Evolutionary conservation across 2,888 invertebrate species (phyloP), one percentile per base, ranked within the genome.

Genomic region (Thera britannica): DNA sequence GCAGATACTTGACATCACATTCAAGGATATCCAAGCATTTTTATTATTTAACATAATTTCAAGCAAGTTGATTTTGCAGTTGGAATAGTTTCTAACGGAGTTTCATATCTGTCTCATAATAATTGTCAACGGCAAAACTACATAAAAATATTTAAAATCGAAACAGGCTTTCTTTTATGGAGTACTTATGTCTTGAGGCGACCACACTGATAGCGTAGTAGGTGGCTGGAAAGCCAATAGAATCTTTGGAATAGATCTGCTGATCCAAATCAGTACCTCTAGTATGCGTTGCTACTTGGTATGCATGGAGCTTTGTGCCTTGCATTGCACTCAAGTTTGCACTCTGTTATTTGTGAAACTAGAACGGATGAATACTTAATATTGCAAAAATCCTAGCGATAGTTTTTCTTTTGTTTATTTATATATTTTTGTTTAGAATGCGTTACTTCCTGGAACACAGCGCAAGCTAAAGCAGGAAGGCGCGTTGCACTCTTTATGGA

Each of bases 91-190:
- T 52, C 36, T 5, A 38, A 7, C 5, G 49, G 57, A 65, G 65
- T 68, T 62, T 11, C 57, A 7, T n/a, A 23, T 68, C 68, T 64
- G 35, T 7, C 5, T 5, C 36, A n/a, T 7, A 4, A 7, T 36
- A n/a, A 46, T 3, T 38, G 12, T 54, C 35, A 41, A 49, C 7
- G 35, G 7, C 41, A 55, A 58, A 68, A 58, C 62, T 34, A 58
- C 58, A 67, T 72, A 76, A 52, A 67, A 64, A 72, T 65, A 68
- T 65, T 74, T 62, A 49, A 66, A 67, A 63, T 68, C 58, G 49
- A 12, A 48, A 58, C 65, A 49, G 54, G 44, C 62, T 46, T 59
- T 61, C 48, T 46, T 63, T 58, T 71, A 52, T 46, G 12, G 46
- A 62, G 36, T 56, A 23, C 23, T 23, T 23, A 62, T 61, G 65